Evolutionary conservation across 2,113 vertebrate species (phyloP), one percentile per base, ranked within the genome.

Genomic region (Corythornis cristatus): DNA sequence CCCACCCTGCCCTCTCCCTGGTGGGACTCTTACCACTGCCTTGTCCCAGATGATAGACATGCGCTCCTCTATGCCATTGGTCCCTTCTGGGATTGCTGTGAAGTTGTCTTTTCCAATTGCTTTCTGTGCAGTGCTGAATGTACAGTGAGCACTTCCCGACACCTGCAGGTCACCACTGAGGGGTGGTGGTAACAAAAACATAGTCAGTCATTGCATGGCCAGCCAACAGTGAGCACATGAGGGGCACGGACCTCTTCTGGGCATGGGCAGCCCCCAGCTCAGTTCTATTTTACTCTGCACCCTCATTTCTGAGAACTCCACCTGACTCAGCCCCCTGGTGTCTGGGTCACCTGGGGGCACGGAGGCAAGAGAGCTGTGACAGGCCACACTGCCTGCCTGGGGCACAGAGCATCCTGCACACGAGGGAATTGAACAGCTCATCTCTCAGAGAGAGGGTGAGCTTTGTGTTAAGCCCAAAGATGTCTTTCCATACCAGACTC

Each of bases 41-140:
- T 99, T 99, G 96, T 99, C 99, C 99, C 99, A 99, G 97, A 99
- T 99, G 93, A 99, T 94, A 42, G 98, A 97, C 99, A 99, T 99
- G 46, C 99, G 97, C 72, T 99, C 99, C 97, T 99, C 99, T 76
- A 99, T 98, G 8, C 99, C 99, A 0, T 99, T 99, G 70, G 99
- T 99, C 35, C 99, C 99, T 72, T 99, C 99, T 1, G 99, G 99
- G 89, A 99, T 99, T 7, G 98, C 98, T 5, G 99, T 99, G 97
- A 99, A 99, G 96, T 99, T 99, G 82, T 99, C 99, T 93, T 99
- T 99, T n/a, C 99, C 99, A 4, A 99, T 98, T 12, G 99, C 99
- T 94, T 99, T 99, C 98, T 99, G 99, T 3, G 99, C 98, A 0
- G 99, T 99, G 68, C 99, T 99, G 97, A 99, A 99, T 16, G 99